These are phyloP conservation scores for Troides aeacus DNA, from an alignment of 2,888 invertebrate species.

Conservation along the genomic window DNA sequence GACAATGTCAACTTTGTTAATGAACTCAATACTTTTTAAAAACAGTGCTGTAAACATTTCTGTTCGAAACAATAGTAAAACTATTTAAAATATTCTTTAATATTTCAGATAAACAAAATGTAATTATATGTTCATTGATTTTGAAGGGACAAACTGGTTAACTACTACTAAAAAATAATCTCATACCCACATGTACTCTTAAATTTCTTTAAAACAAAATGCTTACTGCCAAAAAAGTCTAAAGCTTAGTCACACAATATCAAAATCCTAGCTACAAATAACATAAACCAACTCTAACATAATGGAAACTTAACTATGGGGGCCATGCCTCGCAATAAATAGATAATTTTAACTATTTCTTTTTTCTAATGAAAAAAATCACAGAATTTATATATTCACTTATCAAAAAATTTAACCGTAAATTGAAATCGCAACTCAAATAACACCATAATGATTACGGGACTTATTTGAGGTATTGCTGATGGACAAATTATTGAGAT, in stretches of 20 bases:
- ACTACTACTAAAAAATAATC: neutral
- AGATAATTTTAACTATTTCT: neutral
- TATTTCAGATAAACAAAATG: too few species aligned
- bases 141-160: too few species aligned
- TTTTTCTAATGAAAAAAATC: neutral
- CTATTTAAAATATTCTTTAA: too few species aligned
- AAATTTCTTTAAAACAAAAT: neutral
- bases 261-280: neutral
- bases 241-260: neutral
- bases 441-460: too few species aligned
- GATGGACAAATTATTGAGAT: neutral
- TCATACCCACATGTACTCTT: neutral
- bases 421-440: neutral
- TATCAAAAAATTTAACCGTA: neutral
- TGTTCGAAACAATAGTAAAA: too few species aligned
- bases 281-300: neutral
- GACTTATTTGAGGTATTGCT: too few species aligned
- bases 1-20: neutral
- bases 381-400: neutral
- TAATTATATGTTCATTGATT: too few species aligned
- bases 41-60: too few species aligned
- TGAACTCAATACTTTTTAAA: neutral
- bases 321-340: neutral
- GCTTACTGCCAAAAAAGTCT: neutral
- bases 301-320: neutral